Evolutionary conservation across 2,888 invertebrate genomes (phyloP).

Genomic region (Helobdella robusta): DNA sequence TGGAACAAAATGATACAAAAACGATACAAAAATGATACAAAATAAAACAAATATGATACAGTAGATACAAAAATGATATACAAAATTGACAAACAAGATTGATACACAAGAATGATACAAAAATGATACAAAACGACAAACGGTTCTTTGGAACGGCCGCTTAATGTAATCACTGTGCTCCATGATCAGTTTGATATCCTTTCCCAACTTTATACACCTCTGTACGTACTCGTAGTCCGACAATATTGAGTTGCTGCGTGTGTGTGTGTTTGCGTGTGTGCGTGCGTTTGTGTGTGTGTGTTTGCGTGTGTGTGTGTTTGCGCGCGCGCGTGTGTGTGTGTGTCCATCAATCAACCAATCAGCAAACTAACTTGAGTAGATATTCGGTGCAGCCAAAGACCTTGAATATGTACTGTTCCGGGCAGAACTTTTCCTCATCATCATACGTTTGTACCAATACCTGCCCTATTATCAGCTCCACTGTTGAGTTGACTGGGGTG

Average conservation of each 20-base stretch:
- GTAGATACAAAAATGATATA: too few species aligned
- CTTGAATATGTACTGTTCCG: conserved; percentile 61
- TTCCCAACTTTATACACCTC: conserved; percentile 80
- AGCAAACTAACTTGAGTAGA: conserved; percentile 58
- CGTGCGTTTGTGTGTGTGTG: not conserved
- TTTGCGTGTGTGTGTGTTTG: not conserved
- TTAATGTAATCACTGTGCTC: conserved; percentile 58
- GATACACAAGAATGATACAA: too few species aligned
- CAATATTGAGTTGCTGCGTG: conserved; percentile 61
- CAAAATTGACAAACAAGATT: too few species aligned
- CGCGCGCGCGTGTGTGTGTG: too few species aligned
- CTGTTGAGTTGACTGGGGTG: conserved; percentile 60
- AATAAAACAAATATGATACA: too few species aligned
- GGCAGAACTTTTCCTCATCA: conserved; percentile 34
- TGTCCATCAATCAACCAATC: too few species aligned
- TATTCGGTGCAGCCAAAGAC: conserved; percentile 83
- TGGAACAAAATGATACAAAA: too few species aligned
- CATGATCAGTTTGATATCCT: conserved; percentile 59
- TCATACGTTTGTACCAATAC: conserved; percentile 47
- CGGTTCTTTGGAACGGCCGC: conserved; percentile 66
- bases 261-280: not conserved
- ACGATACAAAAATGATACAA: too few species aligned
- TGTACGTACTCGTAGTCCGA: conserved; percentile 87
- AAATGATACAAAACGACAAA: conserved; percentile 44
- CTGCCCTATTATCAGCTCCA: conserved; percentile 50